Conservation (phyloP, 1,140 invertebrate species). For the Ephestia elutella region DNA sequence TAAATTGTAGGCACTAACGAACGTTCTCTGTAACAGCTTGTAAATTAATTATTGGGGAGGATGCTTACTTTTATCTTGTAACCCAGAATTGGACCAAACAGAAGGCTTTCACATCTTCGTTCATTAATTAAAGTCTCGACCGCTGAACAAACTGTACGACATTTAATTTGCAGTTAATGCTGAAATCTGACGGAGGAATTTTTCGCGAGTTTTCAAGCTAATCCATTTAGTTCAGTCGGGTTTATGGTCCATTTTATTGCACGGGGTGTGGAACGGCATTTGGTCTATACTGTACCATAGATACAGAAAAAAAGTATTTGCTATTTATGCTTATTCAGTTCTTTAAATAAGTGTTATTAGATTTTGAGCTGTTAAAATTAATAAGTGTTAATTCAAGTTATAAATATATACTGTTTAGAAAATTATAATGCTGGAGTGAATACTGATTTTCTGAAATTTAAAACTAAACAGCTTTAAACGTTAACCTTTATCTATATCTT, state of each 20-base stretch:
- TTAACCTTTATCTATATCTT: no score
- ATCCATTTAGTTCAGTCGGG: slow-evolving; percentile 1
- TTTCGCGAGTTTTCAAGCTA: background rate
- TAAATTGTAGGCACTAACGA: background rate
- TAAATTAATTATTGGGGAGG: slow-evolving; percentile 6
- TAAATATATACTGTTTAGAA: no score
- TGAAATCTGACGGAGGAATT: background rate
- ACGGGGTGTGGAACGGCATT: background rate
- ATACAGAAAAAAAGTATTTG: background rate
- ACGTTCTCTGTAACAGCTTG: background rate
- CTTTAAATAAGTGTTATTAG: no score
- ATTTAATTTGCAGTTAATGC: background rate
- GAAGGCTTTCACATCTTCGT: background rate
- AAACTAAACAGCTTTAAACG: no score
- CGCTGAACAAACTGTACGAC: background rate
- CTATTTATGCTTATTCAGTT: no score
- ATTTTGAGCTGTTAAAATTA: no score
- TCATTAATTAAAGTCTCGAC: slow-evolving; percentile 3
- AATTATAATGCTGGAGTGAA: no score
- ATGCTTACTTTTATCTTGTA: background rate
- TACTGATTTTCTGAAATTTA: no score
- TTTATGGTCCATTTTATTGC: slow-evolving; percentile 7
- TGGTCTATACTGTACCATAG: background rate
- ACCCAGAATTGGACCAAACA: no score
- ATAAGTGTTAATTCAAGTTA: no score